Conservation (phyloP, 1,140 invertebrate species). For the Saccostrea echinata region DNA sequence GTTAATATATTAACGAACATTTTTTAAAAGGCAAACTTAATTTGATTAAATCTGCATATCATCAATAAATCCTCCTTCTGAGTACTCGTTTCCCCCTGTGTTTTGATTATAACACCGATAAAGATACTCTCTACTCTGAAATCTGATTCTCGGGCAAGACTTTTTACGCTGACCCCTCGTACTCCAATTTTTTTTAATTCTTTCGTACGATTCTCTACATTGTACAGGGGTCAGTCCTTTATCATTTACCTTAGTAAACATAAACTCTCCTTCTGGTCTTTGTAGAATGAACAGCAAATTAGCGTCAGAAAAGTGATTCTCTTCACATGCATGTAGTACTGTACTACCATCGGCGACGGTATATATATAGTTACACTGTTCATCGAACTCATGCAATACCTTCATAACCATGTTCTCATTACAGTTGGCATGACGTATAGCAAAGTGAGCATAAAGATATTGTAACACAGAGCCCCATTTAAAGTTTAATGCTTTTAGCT, state of each 20-base stretch:
- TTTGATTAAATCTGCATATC: no score
- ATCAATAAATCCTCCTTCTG: no score
- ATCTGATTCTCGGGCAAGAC: no score
- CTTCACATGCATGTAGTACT: background rate
- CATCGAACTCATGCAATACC: background rate
- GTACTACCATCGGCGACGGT: background rate
- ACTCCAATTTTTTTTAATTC: background rate
- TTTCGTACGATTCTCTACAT: background rate
- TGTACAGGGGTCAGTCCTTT: background rate
- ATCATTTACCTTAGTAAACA: background rate
- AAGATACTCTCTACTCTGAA: no score
- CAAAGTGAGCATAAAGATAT: no score
- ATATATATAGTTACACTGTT: background rate
- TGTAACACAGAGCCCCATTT: fast-evolving
- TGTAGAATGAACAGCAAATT: background rate
- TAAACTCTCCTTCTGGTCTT: background rate
- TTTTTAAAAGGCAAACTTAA: no score
- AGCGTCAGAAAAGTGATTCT: background rate
- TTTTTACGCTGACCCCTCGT: no score
- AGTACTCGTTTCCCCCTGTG: no score
- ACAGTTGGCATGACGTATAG: background rate
- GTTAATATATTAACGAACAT: no score
- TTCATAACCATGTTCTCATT: background rate
- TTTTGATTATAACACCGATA: no score
- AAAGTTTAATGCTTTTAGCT: background rate